Evolutionary conservation across 2,888 invertebrate genomes (phyloP).

Genomic region (Catocala fraxini): DNA sequence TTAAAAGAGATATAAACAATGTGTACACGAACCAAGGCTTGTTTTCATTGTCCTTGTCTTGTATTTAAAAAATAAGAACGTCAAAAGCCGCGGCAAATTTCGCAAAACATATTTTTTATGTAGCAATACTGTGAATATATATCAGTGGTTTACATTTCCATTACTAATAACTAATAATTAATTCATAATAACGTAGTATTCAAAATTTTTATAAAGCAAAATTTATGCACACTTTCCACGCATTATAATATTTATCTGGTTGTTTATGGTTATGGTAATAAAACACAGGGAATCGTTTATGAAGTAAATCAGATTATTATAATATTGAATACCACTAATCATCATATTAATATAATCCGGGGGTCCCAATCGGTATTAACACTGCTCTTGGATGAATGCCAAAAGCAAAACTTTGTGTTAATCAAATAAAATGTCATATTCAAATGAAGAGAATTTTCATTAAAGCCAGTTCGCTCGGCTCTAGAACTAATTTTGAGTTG

Average conservation of each 20-base stretch:
- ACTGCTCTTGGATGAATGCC: constrained; percentile 35
- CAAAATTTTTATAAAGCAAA: constrained; percentile 9
- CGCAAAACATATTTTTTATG: not conserved
- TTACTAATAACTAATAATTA: not conserved
- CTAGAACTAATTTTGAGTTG: constrained; percentile 7
- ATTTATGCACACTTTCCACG: constrained; percentile 1
- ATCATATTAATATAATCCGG: constrained; percentile 28
- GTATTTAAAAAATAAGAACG: constrained; percentile 7
- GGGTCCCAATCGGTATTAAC: constrained; percentile 21
- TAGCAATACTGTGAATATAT: not conserved
- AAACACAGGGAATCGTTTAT: constrained; percentile 23
- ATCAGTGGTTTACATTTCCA: not conserved
- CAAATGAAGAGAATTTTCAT: constrained; percentile 25
- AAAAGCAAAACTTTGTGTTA: constrained; percentile 30
- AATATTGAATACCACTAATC: constrained; percentile 34
- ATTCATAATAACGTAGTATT: not conserved
- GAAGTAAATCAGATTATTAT: constrained; percentile 32
- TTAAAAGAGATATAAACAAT: constrained; percentile 11
- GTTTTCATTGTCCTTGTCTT: constrained; percentile 12
- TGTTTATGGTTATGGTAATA: constrained; percentile 17
- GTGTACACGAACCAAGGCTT: constrained; percentile 3
- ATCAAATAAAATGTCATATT: constrained; percentile 38
- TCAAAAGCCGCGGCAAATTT: constrained; percentile 1
- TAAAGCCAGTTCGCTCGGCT: not conserved
- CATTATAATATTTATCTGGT: constrained; percentile 9